Evolutionary conservation across 2,888 invertebrate genomes (phyloP), one percentile per base, ranked within the genome.

Genomic region (Hypomecis atomaria): DNA sequence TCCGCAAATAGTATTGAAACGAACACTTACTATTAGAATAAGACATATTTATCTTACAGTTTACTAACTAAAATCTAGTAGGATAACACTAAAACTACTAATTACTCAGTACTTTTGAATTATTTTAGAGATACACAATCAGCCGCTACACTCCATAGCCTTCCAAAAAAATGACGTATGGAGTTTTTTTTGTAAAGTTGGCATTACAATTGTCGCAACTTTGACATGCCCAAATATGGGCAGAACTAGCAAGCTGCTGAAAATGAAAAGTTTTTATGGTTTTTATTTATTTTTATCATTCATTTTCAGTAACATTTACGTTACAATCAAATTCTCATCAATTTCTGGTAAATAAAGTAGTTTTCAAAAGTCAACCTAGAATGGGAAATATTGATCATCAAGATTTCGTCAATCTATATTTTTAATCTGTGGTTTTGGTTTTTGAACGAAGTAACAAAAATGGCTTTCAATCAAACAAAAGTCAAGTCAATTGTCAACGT

Each of bases 11-110:
- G 69, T 57, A 71, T 62, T 71, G 53, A 71, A 76, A 73, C 57
- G 65, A 73, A 56, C 77, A 92, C 92, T 92, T 85, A 92, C 92
- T 90, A 81, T 92, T 90, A 47, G 92, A 89, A 85, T 89, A 92
- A 68, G 92, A 90, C 92, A 92, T 92, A 77, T 77, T 83, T 75
- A 65, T 74, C 76, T 75, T 79, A 84, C 69, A 78, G 79, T 87
- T 87, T 77, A 78, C 76, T 79, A 79, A 77, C 81, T 86, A 81
- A 77, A 75, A 73, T 80, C 79, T 85, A 85, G 65, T 75, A 75
- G 73, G 58, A 72, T 79, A 78, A 76, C 67, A 71, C 74, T 83
- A 81, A 77, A 83, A 76, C 75, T 85, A 83, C 63, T 67, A 65
- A 76, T 75, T 74, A 79, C 72, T 81, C 73, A 83, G 85, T 90